Conservation (phyloP, 2,797 vertebrate species). For the Buphagus erythrorhynchus region DNA sequence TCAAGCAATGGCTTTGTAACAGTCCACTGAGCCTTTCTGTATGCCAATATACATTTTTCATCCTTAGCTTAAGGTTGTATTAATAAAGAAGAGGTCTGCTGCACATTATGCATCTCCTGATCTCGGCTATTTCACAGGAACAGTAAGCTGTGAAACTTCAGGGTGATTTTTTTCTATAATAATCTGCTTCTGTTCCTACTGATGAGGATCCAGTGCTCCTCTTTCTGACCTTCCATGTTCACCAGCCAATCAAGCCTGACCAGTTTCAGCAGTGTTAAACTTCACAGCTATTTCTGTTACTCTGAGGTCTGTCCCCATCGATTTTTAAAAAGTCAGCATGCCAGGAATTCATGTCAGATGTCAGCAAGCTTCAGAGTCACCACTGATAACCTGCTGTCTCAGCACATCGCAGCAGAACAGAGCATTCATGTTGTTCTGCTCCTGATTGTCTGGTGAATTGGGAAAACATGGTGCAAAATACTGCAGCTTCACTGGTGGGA, state of each 20-base stretch:
- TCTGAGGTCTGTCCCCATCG: constrained; percentile 73
- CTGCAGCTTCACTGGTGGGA: constrained; percentile 61
- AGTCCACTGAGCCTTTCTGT: constrained; percentile 34
- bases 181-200: constrained; percentile 69
- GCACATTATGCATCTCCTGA: constrained; percentile 68
- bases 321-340: constrained; percentile 72
- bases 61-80: constrained; percentile 70
- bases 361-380: constrained; percentile 73
- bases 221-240: constrained; percentile 69
- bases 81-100: constrained; percentile 71
- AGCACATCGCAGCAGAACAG: constrained; percentile 65
- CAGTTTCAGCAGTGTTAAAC: constrained; percentile 70
- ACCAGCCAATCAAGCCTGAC: constrained; percentile 68
- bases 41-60: constrained; percentile 62
- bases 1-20: constrained; percentile 43
- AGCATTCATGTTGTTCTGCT: constrained; percentile 59
- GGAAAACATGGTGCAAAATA: constrained; percentile 72
- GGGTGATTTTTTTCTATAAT: constrained; percentile 61
- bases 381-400: constrained; percentile 73
- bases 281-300: constrained; percentile 70
- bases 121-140: constrained; percentile 62
- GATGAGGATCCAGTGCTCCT: constrained; percentile 67
- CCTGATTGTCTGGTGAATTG: constrained; percentile 75
- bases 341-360: constrained; percentile 78
- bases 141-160: constrained; percentile 66